phyloP scores from a whole-genome alignment of 2,113 vertebrate species.

The Empidonax alnorum region DNA sequence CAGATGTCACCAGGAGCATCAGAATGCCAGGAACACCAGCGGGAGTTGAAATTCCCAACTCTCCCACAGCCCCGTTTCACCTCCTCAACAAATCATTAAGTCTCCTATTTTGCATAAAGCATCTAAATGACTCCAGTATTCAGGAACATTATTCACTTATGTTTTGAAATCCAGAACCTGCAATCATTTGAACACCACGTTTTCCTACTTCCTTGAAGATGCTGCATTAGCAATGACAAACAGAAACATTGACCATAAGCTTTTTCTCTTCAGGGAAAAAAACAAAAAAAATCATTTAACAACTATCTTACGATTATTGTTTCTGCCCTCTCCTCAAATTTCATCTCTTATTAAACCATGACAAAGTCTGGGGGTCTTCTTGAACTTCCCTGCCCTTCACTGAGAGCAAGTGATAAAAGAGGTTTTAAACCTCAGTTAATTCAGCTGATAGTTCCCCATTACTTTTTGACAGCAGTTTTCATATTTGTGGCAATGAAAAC shows the following conservation, averaged over 20 bases:
- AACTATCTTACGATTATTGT: not conserved
- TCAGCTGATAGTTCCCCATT: not conserved
- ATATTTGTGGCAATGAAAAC: not conserved
- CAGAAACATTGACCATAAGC: rapidly evolving
- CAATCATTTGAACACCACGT: not conserved
- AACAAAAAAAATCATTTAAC: not conserved
- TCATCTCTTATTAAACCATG: not conserved
- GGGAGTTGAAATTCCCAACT: rapidly evolving
- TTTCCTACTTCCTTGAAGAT: not conserved
- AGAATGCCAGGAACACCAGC: not conserved
- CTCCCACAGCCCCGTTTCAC: not conserved
- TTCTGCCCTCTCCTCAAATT: not conserved
- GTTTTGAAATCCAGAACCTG: not conserved
- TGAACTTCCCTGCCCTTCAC: not conserved
- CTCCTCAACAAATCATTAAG: not conserved
- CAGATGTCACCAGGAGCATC: not conserved
- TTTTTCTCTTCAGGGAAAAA: not conserved
- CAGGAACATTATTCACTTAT: not conserved
- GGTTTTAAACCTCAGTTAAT: not conserved
- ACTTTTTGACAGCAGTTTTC: not conserved
- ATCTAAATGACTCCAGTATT: not conserved
- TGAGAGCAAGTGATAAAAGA: not conserved
- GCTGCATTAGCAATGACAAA: not conserved
- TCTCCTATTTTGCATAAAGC: not conserved
- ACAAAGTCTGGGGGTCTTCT: not conserved